phyloP scores from a whole-genome alignment of 2,113 vertebrate genomes.

The Brachionichthys hirsutus region DNA sequence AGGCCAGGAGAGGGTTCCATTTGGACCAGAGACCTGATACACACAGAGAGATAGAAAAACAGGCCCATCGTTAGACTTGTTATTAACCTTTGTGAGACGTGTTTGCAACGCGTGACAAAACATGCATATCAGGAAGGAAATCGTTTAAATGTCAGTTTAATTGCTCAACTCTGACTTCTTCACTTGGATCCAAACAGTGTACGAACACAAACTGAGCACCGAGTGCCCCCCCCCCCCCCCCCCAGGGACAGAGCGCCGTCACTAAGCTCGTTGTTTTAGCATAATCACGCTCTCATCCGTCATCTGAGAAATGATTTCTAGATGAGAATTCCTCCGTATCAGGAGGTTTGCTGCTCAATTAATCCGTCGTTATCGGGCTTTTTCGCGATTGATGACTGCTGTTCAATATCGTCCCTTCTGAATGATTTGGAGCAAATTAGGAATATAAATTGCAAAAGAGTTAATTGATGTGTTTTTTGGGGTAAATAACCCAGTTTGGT shows the following conservation, averaged over 20 bases:
- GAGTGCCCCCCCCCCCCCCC: too few species aligned
- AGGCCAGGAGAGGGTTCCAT: too few species aligned
- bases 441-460: too few species aligned
- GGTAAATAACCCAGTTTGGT: too few species aligned
- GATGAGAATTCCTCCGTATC: slow-evolving; percentile 59
- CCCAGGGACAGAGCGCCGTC: neutral
- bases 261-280: slow-evolving; percentile 23
- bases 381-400: slow-evolving; percentile 22
- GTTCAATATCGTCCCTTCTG: slow-evolving; percentile 11
- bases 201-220: slow-evolving; percentile 3
- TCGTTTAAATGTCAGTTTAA: too few species aligned
- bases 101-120: too few species aligned
- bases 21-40: too few species aligned
- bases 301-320: slow-evolving; percentile 33
- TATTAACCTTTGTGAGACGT: too few species aligned
- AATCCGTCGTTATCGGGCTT: slow-evolving; percentile 46
- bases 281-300: slow-evolving; percentile 41
- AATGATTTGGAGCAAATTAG: slow-evolving; percentile 3
- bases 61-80: too few species aligned
- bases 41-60: too few species aligned
- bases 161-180: neutral
- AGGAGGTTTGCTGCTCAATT: slow-evolving; percentile 43
- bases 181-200: slow-evolving; percentile 14
- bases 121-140: too few species aligned
- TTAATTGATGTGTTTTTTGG: too few species aligned